Evolutionary conservation across 2,797 vertebrate genomes (phyloP).

Genomic region (Cyclura pinguis): DNA sequence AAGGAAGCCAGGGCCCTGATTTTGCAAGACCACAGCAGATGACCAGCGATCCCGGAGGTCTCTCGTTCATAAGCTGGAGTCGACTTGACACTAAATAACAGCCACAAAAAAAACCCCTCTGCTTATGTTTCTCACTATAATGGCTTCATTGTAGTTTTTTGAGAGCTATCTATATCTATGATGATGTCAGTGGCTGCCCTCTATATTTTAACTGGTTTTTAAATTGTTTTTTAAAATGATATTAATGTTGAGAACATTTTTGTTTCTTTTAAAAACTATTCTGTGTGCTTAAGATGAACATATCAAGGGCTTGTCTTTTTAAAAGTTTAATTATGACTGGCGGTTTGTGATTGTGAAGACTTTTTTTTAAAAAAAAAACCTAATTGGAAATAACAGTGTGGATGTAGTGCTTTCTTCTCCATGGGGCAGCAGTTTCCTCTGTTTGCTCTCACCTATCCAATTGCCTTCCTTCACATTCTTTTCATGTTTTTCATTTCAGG

Average conservation of each 20-base stretch:
- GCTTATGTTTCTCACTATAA: neutral
- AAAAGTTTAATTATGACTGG: constrained; percentile 29
- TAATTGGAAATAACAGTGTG: constrained; percentile 43
- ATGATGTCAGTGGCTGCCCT: neutral
- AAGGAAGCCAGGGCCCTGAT: too few species aligned
- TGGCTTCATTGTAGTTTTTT: neutral
- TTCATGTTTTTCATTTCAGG: constrained; percentile 28
- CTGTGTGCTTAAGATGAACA: constrained; percentile 23
- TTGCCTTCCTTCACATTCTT: constrained; percentile 16
- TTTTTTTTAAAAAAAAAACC: neutral
- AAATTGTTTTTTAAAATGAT: neutral
- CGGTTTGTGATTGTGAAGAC: neutral
- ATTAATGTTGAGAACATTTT: neutral
- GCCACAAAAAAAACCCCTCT: too few species aligned
- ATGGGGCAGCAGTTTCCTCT: neutral
- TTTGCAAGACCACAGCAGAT: too few species aligned
- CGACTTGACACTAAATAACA: too few species aligned
- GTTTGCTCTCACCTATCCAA: constrained; percentile 44
- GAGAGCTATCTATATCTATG: neutral
- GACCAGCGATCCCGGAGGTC: too few species aligned
- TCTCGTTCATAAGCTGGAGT: too few species aligned
- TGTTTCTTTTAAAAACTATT: constrained; percentile 14
- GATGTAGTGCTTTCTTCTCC: constrained; percentile 16
- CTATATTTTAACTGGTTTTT: neutral
- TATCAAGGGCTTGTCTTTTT: constrained; percentile 25